phyloP scores from a whole-genome alignment of 2,888 invertebrate species.

The Amblyteles armatorius region DNA sequence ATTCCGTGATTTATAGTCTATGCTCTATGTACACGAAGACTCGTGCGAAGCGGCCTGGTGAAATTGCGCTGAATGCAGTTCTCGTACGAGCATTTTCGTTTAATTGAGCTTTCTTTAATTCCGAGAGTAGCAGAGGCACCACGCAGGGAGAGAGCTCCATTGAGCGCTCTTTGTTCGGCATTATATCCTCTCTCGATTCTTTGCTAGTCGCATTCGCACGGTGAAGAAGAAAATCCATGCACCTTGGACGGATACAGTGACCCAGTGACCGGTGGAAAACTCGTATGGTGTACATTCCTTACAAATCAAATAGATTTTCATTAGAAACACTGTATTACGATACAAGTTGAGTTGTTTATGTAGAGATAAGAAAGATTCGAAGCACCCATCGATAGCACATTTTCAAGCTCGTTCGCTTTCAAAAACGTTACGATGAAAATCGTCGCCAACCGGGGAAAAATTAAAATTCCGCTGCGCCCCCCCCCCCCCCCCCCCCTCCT shows the following conservation, averaged over 20 bases:
- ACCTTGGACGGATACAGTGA: slow-evolving; percentile 43
- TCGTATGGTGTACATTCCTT: not conserved
- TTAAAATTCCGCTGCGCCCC: slow-evolving; percentile 32
- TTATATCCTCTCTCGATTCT: slow-evolving; percentile 25
- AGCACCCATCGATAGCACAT: not conserved
- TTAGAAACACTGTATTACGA: not conserved
- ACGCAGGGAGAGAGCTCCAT: slow-evolving; percentile 14
- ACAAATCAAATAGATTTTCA: not conserved
- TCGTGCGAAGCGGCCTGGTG: slow-evolving; percentile 34
- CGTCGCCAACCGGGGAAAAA: slow-evolving; percentile 60
- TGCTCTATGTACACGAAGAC: not conserved
- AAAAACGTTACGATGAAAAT: slow-evolving; percentile 38
- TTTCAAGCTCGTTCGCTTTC: not conserved
- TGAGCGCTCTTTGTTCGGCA: slow-evolving; percentile 37
- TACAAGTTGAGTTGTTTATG: not conserved
- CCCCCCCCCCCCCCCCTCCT: not conserved
- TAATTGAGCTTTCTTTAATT: slow-evolving; percentile 53
- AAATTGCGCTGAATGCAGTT: slow-evolving; percentile 20
- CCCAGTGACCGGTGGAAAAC: slow-evolving; percentile 54
- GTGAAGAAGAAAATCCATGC: slow-evolving; percentile 51
- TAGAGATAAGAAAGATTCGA: not conserved
- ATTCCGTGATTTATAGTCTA: not conserved
- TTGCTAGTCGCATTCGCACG: slow-evolving; percentile 62
- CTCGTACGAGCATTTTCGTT: slow-evolving; percentile 36
- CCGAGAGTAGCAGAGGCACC: not conserved